phyloP scores from a whole-genome alignment of 2,888 invertebrate species.

The Octodonta nipae region DNA sequence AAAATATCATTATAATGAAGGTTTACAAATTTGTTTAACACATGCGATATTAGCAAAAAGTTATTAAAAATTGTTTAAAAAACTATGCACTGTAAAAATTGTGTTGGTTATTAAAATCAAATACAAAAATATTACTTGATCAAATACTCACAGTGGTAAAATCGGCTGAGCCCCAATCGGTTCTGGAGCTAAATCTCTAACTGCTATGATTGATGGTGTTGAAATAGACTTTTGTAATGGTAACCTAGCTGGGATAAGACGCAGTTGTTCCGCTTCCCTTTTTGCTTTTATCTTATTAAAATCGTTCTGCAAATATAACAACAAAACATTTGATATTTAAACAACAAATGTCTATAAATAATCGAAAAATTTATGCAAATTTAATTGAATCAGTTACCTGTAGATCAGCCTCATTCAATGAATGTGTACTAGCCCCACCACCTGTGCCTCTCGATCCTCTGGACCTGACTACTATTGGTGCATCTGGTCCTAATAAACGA shows the following conservation, averaged over 20 bases:
- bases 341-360: background rate
- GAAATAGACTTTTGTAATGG: constrained; percentile 83
- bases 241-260: constrained; percentile 49
- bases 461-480: constrained; percentile 29
- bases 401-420: constrained; percentile 75
- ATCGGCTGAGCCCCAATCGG: constrained; percentile 40
- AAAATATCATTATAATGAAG: too few species aligned
- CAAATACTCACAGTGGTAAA: constrained; percentile 49
- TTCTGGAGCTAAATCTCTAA: constrained; percentile 46
- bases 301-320: constrained; percentile 56
- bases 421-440: constrained; percentile 56
- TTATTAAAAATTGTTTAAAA: too few species aligned
- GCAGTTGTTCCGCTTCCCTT: constrained; percentile 41
- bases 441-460: constrained; percentile 39
- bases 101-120: too few species aligned
- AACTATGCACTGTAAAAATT: too few species aligned
- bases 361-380: background rate
- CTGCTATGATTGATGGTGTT: constrained; percentile 75
- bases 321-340: background rate
- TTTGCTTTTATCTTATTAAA: constrained; percentile 56
- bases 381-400: constrained; percentile 49
- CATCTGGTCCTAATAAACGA: constrained; percentile 39
- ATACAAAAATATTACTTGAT: background rate
- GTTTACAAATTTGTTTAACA: too few species aligned
- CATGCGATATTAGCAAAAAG: too few species aligned